Evolutionary conservation across 1,140 invertebrate genomes (phyloP).

Genomic region (Dendrolimus kikuchii): DNA sequence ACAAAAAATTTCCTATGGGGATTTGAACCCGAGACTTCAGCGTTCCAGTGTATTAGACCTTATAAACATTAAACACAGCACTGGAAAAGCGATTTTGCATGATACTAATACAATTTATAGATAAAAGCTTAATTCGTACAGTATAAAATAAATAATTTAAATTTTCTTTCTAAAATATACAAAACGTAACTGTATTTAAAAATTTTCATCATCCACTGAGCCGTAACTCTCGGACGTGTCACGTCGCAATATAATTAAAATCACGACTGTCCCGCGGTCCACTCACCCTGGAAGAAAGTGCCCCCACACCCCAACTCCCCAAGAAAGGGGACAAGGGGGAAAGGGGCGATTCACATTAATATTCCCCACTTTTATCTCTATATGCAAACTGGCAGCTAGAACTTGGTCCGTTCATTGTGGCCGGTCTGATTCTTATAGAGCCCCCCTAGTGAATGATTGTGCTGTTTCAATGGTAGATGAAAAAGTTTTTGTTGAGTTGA

Average conservation of each 20-base stretch:
- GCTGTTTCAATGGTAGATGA: slow-evolving; percentile 61
- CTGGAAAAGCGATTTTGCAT: no score
- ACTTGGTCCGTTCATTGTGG: slow-evolving; percentile 64
- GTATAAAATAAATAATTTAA: no score
- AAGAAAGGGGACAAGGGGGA: slow-evolving; percentile 18
- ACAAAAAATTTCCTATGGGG: no score
- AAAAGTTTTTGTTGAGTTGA: slow-evolving; percentile 44
- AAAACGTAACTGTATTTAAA: no score
- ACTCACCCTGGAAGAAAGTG: slow-evolving; percentile 55
- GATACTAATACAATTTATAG: no score
- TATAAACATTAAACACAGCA: no score
- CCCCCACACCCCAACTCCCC: slow-evolving; percentile 21
- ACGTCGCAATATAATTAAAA: slow-evolving; percentile 69
- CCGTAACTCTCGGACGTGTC: slow-evolving; percentile 52
- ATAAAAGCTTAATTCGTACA: no score
- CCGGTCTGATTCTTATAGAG: slow-evolving; percentile 51
- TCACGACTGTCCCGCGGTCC: slow-evolving; percentile 64
- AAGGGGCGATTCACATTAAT: slow-evolving; percentile 61
- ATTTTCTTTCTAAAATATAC: no score
- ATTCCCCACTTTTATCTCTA: slow-evolving; percentile 72
- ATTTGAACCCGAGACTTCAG: no score
- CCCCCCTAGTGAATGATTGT: slow-evolving; percentile 63
- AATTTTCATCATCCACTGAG: background rate
- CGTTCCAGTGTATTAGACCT: no score
- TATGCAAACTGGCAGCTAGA: slow-evolving; percentile 69